Conservation (phyloP, 2,797 vertebrate species). For the Protosalanx chinensis region DNA sequence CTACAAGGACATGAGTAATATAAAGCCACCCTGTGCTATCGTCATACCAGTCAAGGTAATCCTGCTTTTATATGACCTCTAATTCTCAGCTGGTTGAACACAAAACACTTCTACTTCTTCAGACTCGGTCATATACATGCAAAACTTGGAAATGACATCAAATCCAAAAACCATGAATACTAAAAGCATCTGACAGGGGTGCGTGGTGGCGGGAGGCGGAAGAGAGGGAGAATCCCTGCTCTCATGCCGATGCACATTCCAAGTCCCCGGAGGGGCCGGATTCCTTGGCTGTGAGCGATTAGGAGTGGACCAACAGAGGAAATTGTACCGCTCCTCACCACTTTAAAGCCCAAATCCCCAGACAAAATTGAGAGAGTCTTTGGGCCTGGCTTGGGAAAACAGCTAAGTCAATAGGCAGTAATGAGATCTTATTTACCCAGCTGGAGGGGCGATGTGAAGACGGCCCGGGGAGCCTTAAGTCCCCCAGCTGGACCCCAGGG, state of each 20-base stretch:
- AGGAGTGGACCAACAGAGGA: conserved; percentile 49
- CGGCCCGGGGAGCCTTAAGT: conserved; percentile 50
- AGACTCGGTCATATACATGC: conserved; percentile 60
- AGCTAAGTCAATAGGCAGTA: conserved; percentile 65
- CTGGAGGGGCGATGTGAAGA: conserved; percentile 59
- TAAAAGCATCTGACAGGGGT: conserved; percentile 42
- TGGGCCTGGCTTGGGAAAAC: conserved; percentile 60
- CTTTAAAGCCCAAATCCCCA: conserved; percentile 59
- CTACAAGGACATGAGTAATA: background rate
- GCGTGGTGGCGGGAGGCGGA: conserved; percentile 15
- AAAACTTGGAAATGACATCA: conserved; percentile 59
- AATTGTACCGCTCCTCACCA: conserved; percentile 52
- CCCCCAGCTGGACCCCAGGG: conserved; percentile 55
- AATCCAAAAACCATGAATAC: conserved; percentile 71
- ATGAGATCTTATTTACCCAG: conserved; percentile 70
- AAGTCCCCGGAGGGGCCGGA: conserved; percentile 44
- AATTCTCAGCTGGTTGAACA: background rate
- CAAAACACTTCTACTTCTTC: conserved; percentile 4
- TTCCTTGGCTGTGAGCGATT: conserved; percentile 44
- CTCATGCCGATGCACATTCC: conserved; percentile 47
- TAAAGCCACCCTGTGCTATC: too few relatives aligned
- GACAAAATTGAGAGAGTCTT: conserved; percentile 58
- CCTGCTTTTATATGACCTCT: background rate
- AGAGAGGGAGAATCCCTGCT: conserved; percentile 33
- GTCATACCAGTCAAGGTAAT: too few relatives aligned